Conservation (phyloP, 1,140 invertebrate genomes). For the Caerostris darwini region DNA sequence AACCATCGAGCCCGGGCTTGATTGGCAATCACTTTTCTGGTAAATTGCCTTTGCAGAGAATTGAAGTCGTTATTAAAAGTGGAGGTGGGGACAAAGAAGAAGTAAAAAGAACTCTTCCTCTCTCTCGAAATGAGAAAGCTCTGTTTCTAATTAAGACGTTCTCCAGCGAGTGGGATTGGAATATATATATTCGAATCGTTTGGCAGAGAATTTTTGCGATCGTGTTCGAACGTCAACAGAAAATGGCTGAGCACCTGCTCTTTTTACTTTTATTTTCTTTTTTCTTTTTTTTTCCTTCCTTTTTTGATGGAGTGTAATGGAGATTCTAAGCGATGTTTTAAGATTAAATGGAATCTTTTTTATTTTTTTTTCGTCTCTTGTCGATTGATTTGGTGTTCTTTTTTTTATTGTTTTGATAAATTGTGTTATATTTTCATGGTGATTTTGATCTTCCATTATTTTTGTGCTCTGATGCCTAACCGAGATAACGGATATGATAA, state of each 20-base stretch:
- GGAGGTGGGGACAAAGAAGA: neutral
- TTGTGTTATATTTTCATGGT: neutral
- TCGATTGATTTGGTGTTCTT: neutral
- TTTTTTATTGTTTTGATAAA: neutral
- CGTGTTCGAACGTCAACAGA: neutral
- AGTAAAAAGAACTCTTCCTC: neutral
- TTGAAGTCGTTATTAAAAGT: slow-evolving; percentile 54
- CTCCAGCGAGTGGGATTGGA: neutral
- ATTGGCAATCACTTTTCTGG: slow-evolving; percentile 54
- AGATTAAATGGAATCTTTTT: neutral
- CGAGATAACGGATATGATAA: no score
- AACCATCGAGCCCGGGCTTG: neutral
- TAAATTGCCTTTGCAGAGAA: slow-evolving; percentile 48
- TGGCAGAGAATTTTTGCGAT: neutral
- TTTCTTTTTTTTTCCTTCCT: neutral
- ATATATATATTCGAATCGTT: slow-evolving; percentile 17
- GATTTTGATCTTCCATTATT: neutral
- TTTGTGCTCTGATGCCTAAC: no score
- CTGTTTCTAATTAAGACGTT: slow-evolving; percentile 16
- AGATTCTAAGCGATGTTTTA: neutral
- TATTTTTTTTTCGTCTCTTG: neutral
- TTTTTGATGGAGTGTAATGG: neutral
- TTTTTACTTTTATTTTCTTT: neutral
- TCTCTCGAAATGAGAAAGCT: neutral
- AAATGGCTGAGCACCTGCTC: neutral